A percentile compares a stretch with the other conserved stretches of the same genome.
phyloP scores from a whole-genome alignment of 30 jellyfish, hydroid and myxozoan species.

The Turritopsis rubra region DNA sequence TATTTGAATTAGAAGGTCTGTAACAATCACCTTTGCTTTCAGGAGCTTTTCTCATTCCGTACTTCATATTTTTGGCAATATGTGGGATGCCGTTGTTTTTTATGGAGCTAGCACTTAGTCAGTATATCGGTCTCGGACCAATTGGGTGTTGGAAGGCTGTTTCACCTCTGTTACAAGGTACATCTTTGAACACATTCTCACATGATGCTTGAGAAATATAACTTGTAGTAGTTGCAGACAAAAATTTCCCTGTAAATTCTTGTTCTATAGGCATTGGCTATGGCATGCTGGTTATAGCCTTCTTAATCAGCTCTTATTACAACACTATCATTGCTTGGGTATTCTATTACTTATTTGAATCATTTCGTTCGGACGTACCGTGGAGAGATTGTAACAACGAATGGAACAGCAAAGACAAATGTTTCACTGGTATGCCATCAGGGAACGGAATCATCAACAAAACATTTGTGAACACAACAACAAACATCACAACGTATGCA shows the following conservation, averaged over 20 bases:
- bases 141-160: slow-evolving; percentile 87
- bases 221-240: not conserved
- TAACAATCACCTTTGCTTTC: not conserved
- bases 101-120: slow-evolving; percentile 83
- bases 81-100: slow-evolving; percentile 90
- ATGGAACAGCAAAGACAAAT: slow-evolving; percentile 56
- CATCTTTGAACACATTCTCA: too few species aligned
- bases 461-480: slow-evolving; percentile 17
- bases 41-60: slow-evolving; percentile 92
- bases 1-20: too few species aligned
- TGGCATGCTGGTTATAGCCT: slow-evolving; percentile 69
- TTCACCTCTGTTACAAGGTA: slow-evolving; percentile 77
- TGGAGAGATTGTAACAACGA: slow-evolving; percentile 65
- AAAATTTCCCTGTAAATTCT: not conserved
- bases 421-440: slow-evolving; percentile 36
- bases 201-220: too few species aligned
- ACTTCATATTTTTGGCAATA: slow-evolving; percentile 47
- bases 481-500: slow-evolving; percentile 34
- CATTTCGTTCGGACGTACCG: slow-evolving; percentile 79
- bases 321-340: slow-evolving; percentile 82
- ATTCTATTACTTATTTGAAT: slow-evolving; percentile 57
- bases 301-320: slow-evolving; percentile 60
- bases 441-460: slow-evolving; percentile 30
- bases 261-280: slow-evolving; percentile 58
- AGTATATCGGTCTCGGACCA: slow-evolving; percentile 77